Evolutionary conservation across 2,797 vertebrate species (phyloP).

Genomic region (Cossypha heuglini): DNA sequence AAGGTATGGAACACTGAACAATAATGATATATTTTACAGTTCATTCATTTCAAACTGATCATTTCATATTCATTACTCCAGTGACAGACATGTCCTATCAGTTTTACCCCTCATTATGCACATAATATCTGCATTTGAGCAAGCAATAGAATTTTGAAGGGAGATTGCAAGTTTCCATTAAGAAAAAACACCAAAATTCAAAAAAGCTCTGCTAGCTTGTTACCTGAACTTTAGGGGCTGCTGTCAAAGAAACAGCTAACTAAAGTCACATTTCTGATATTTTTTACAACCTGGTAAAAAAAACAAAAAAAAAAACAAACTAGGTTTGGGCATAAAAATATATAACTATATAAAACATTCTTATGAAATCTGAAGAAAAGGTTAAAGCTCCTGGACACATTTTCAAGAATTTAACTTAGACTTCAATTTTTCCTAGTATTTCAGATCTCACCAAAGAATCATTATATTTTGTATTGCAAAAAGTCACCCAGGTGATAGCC

Average conservation of each 20-base stretch:
- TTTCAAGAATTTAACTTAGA: slow-evolving; percentile 54
- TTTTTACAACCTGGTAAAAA: slow-evolving; percentile 10
- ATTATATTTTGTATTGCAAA: slow-evolving; percentile 29
- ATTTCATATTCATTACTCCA: slow-evolving; percentile 59
- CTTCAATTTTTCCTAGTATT: slow-evolving; percentile 30
- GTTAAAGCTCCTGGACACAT: slow-evolving; percentile 51
- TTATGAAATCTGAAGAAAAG: slow-evolving; percentile 37
- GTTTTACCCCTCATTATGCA: slow-evolving; percentile 43
- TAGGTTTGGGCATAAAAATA: not conserved
- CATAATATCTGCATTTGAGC: slow-evolving; percentile 1
- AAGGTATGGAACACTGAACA: slow-evolving; percentile 48
- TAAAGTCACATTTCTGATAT: slow-evolving; percentile 22
- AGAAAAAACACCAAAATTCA: not conserved
- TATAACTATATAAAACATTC: slow-evolving; percentile 49
- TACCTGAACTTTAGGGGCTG: not conserved
- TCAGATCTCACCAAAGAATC: not conserved
- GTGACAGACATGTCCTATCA: slow-evolving; percentile 49
- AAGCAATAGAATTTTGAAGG: not conserved
- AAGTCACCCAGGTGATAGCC: not conserved
- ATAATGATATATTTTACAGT: slow-evolving; percentile 73
- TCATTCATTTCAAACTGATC: slow-evolving; percentile 62
- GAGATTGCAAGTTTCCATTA: not conserved
- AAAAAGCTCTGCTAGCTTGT: not conserved
- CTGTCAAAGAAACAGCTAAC: slow-evolving; percentile 22
- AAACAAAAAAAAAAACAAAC: not conserved